These are phyloP conservation scores for Takifugu flavidus DNA, from an alignment of 2,113 vertebrate species.

Conservation along the genomic window DNA sequence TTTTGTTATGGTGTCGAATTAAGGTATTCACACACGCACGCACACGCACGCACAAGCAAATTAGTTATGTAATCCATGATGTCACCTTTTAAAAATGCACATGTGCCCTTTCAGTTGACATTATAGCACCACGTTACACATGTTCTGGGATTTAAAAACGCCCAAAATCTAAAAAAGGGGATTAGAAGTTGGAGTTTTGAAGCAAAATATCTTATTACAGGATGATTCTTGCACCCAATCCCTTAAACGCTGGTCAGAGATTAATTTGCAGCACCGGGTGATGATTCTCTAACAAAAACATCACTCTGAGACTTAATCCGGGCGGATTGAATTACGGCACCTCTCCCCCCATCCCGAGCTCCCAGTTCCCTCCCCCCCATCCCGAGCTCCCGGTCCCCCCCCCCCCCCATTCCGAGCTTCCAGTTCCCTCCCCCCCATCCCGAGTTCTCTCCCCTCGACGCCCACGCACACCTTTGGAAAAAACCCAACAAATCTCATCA, in stretches of 20 bases:
- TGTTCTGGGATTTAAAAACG: slow-evolving; percentile 12
- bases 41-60: not conserved
- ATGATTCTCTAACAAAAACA: slow-evolving; percentile 30
- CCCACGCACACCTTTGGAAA: slow-evolving; percentile 39
- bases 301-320: slow-evolving; percentile 47
- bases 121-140: slow-evolving; percentile 26
- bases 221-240: slow-evolving; percentile 13
- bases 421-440: not conserved
- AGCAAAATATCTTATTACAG: slow-evolving; percentile 9
- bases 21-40: not conserved
- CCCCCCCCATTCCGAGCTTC: not conserved
- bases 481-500: slow-evolving; percentile 36
- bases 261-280: slow-evolving; percentile 43
- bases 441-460: slow-evolving; percentile 1
- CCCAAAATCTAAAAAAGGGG: slow-evolving; percentile 13
- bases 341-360: slow-evolving; percentile 1
- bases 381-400: too few species aligned
- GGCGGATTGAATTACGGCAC: slow-evolving; percentile 35
- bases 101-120: slow-evolving; percentile 1
- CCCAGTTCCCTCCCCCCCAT: not conserved
- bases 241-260: slow-evolving; percentile 12
- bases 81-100: slow-evolving; percentile 22
- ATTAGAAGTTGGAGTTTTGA: slow-evolving; percentile 25
- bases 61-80: slow-evolving; percentile 48
- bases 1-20: slow-evolving; percentile 14